Evolutionary conservation across 92 coral and sea anemone genomes (phyloP).

Genomic region (Epizoanthus scotinus): DNA sequence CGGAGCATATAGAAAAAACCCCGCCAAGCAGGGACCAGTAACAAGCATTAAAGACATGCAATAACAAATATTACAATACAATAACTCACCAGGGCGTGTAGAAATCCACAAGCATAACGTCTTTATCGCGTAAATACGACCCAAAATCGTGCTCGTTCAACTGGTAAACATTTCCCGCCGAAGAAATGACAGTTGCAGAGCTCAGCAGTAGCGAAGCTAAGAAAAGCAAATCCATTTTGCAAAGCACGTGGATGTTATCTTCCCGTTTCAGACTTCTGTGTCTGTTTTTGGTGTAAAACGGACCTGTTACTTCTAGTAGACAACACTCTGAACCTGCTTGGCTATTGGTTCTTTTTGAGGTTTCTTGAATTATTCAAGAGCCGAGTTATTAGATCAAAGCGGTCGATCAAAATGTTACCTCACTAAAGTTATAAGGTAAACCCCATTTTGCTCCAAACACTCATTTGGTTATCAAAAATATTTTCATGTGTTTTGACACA

Average conservation of each 20-base stretch:
- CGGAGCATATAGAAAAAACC: background rate
- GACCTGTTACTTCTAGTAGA: conserved; percentile 19
- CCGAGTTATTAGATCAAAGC: conserved; percentile 30
- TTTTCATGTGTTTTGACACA: conserved; percentile 34
- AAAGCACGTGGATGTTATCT: conserved; percentile 16
- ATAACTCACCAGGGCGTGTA: conserved; percentile 93
- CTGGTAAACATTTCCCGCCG: conserved; percentile 66
- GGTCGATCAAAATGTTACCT: conserved; percentile 22
- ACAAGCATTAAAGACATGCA: conserved; percentile 40
- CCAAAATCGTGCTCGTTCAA: conserved; percentile 85
- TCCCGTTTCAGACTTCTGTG: conserved; percentile 25
- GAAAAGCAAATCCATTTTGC: conserved; percentile 35
- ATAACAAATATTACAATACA: background rate
- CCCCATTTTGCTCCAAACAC: conserved; percentile 26
- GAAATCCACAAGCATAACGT: conserved; percentile 94
- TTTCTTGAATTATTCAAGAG: background rate
- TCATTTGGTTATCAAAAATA: conserved; percentile 25
- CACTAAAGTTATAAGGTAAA: conserved; percentile 34
- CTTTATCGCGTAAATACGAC: conserved; percentile 77
- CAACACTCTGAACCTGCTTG: background rate
- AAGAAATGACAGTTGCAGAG: conserved; percentile 8
- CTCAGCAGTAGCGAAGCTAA: conserved; percentile 9
- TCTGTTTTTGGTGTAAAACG: conserved; percentile 10
- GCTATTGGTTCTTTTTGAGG: conserved; percentile 3
- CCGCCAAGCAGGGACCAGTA: background rate